Conservation (phyloP, 2,113 vertebrate species). For the Haliaeetus leucogaster region DNA sequence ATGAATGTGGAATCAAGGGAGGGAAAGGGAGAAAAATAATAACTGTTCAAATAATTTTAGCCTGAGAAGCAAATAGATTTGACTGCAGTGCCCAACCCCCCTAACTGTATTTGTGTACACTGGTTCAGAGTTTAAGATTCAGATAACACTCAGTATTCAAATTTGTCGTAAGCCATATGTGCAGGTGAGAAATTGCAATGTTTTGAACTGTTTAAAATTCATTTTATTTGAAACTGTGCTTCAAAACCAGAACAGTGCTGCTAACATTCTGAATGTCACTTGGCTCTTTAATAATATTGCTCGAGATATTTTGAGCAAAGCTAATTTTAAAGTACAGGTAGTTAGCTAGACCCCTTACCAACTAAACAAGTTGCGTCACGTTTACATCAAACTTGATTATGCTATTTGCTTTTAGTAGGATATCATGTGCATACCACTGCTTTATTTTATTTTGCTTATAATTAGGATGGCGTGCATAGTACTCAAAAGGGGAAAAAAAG, state of each 20-base stretch:
- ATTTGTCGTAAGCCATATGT: conserved; percentile 63
- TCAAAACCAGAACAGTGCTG: conserved; percentile 30
- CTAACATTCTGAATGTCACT: neutral
- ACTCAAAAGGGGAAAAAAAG: neutral
- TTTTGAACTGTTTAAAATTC: conserved; percentile 39
- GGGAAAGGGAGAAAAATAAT: neutral
- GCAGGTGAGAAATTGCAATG: conserved; percentile 54
- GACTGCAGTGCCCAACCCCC: conserved; percentile 26
- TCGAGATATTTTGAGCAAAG: neutral
- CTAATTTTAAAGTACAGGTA: conserved; percentile 35
- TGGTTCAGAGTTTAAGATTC: conserved; percentile 65
- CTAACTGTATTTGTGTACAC: conserved; percentile 53
- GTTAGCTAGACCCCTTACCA: neutral
- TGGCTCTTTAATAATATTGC: neutral
- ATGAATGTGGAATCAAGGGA: neutral
- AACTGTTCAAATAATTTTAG: conserved; percentile 44
- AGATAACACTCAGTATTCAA: conserved; percentile 65
- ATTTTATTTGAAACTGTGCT: conserved; percentile 48
- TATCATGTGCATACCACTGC: neutral
- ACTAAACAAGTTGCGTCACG: neutral
- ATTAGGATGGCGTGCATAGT: neutral
- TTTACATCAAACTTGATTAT: neutral
- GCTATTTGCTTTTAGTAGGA: neutral
- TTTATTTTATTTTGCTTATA: conserved; percentile 22
- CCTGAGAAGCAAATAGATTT: conserved; percentile 40